Percentiles rank a stretch among this genome's conserved stretches.
phyloP scores from a whole-genome alignment of 2,888 invertebrate species.

The Heliconius ethilla region DNA sequence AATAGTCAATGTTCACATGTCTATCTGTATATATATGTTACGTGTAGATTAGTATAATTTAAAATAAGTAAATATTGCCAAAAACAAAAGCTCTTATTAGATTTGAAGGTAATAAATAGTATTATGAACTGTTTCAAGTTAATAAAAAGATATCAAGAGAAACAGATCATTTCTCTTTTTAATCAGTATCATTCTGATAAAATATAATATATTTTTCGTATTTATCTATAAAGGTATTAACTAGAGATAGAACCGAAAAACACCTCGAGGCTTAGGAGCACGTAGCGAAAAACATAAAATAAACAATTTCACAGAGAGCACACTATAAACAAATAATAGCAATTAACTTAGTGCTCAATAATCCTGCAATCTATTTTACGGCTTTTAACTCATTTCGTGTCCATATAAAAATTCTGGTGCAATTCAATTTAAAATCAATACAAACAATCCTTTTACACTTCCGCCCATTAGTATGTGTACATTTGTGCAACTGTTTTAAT shows the following conservation, averaged over 20 bases:
- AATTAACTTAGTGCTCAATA: conserved; percentile 26
- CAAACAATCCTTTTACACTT: conserved; percentile 42
- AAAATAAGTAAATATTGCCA: too few species aligned
- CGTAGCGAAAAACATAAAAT: not conserved
- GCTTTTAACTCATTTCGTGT: conserved; percentile 37
- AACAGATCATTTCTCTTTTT: not conserved
- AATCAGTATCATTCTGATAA: not conserved
- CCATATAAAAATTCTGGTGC: conserved; percentile 39
- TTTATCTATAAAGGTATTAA: not conserved
- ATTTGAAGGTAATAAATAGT: too few species aligned
- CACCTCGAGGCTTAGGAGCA: too few species aligned
- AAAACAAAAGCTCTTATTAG: too few species aligned
- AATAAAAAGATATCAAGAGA: not conserved
- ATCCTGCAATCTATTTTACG: conserved; percentile 33
- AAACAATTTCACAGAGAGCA: not conserved
- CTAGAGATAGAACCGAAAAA: not conserved
- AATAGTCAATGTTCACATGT: too few species aligned
- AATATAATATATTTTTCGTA: too few species aligned
- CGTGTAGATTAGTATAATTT: too few species aligned
- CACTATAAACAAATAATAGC: conserved; percentile 16
- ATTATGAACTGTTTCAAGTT: too few species aligned
- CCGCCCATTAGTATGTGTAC: conserved; percentile 21
- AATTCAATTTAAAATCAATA: conserved; percentile 46
- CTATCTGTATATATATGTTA: too few species aligned
- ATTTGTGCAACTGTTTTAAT: not conserved